phyloP scores from a whole-genome alignment of 2,113 vertebrate species.

The Lipotes vexillifer region DNA sequence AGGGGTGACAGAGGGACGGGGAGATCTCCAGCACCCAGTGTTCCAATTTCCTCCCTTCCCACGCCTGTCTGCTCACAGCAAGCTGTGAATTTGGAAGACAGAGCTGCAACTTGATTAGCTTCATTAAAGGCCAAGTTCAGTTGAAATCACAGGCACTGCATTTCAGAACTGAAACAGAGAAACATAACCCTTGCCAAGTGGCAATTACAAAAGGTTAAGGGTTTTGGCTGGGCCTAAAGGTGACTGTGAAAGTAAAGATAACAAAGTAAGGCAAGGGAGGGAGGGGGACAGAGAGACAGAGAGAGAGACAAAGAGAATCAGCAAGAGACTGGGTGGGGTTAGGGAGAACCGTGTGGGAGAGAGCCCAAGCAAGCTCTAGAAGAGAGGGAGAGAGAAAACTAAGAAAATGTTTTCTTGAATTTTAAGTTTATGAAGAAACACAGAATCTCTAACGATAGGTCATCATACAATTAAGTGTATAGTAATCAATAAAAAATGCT shows the following conservation, averaged over 20 bases:
- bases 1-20: slow-evolving; percentile 32
- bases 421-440: slow-evolving; percentile 4
- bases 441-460: not conserved
- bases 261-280: not conserved
- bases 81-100: slow-evolving; percentile 62
- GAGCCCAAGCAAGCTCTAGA: not conserved
- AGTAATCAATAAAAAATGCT: not conserved
- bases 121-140: not conserved
- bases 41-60: slow-evolving; percentile 34
- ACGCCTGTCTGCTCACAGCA: slow-evolving; percentile 20
- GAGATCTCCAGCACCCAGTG: not conserved
- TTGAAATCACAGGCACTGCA: slow-evolving; percentile 24
- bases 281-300: not conserved
- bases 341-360: too few species aligned
- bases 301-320: not conserved
- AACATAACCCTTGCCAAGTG: not conserved
- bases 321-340: not conserved
- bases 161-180: slow-evolving; percentile 26
- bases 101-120: not conserved
- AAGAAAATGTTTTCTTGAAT: not conserved
- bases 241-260: not conserved
- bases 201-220: not conserved
- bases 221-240: not conserved
- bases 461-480: not conserved
- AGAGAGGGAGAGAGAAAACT: not conserved